Base-by-base conservation (phyloP, 2,113 vertebrate species). In the Larimichthys polyactis region DNA sequence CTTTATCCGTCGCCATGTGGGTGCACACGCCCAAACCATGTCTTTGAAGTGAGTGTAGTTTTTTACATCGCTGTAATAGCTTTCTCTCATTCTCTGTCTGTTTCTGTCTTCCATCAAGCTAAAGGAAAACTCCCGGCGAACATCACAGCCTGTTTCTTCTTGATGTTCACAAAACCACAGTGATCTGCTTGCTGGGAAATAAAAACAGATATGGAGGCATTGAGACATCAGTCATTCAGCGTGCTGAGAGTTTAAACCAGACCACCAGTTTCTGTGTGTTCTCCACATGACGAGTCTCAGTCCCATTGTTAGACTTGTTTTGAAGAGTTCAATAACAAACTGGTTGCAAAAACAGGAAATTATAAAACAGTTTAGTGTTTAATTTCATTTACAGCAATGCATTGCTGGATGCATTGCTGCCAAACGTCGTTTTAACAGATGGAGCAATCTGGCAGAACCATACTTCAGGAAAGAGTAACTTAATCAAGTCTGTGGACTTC, bases 91-190 rank as follows among this genome's bases (percentile, higher is more conserved):
- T 51, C n/a, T 51, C 71, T 32, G 11, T 72, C 55, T 22, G 57
- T 46, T 55, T 77, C 85, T 88, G 83, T 80, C 81, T 90, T 79
- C 78, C 57, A 79, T 88, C 81, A 82, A 82, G 54, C 71, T 11
- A 10, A 51, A 81, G 66, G 24, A 83, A 84, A 81, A 81, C 65
- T 87, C 70, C n/a, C 32, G 0, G 49, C 9, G 11, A 81, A 68
- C 78, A 65, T 79, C 73, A 51, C 40, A 54, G 79, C 59, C 29
- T n/a, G 24, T 59, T 69, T 52, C 55, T 63, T 48, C 79, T 71
- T 63, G 64, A 80, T 75, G 49, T 83, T 72, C 59, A 20, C 73
- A 75, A 71, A 71, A 78, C 77, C 70, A 27, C 79, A 17, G 6
- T 8, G 82, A 74, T 79, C 58, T 60, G 57, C 40, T 65, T 57